Conservation (phyloP, 1,140 invertebrate genomes). For the Proctacanthus coquilletti region DNA sequence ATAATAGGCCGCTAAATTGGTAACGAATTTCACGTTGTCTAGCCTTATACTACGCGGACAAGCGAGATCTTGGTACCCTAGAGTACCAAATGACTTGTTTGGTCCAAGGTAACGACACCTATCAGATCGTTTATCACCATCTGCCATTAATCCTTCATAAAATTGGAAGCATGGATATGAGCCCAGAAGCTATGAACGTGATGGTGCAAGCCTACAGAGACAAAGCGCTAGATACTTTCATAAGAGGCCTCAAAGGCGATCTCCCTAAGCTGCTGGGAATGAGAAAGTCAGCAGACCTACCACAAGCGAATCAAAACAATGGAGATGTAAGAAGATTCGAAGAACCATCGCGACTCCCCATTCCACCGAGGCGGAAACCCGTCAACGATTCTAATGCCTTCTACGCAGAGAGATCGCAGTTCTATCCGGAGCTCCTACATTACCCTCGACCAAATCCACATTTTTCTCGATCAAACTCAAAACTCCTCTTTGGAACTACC, state of each 20-base stretch:
- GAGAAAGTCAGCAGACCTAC: not conserved
- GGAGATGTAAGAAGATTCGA: too few relatives aligned
- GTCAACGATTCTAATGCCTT: too few relatives aligned
- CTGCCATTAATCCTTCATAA: not conserved
- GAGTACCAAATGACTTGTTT: not conserved
- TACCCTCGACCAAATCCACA: not conserved
- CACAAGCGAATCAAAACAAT: not conserved
- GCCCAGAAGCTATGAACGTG: not conserved
- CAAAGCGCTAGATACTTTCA: not conserved
- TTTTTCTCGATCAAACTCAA: not conserved
- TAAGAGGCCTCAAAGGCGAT: not conserved
- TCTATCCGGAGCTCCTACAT: conserved; percentile 8
- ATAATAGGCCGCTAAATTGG: not conserved
- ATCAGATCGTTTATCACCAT: not conserved
- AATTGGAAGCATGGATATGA: not conserved
- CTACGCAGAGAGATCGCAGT: not conserved
- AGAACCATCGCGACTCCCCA: too few relatives aligned
- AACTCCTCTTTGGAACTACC: too few relatives aligned
- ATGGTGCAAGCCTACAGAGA: not conserved
- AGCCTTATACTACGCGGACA: not conserved
- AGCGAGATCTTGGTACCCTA: not conserved
- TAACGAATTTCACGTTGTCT: not conserved
- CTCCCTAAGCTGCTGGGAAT: not conserved
- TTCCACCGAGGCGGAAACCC: too few relatives aligned
- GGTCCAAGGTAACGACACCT: not conserved